Base-by-base conservation (phyloP, 2,888 invertebrate species). In the Erebia aethiops region DNA sequence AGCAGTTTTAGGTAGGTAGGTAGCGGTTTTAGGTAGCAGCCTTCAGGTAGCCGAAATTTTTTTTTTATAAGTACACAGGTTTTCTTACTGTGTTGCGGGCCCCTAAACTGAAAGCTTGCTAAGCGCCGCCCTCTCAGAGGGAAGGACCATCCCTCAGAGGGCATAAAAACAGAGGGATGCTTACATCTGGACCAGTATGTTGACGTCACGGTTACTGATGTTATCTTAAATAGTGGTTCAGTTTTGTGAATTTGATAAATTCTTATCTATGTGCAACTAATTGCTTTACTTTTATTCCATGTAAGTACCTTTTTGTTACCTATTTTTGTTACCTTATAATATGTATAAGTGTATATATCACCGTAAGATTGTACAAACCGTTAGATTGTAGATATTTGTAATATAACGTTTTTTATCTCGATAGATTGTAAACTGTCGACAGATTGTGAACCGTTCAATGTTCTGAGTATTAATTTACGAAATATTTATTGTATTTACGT, bases 151-250 rank as follows among this genome's bases (percentile, higher is more conserved):
- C 88, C 89, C 82, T 80, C 81, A 73, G 78, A 79, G 78, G 78
- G 76, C 78, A 83, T 89, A 89, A 85, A 91, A 87, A 78, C 79
- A 56, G 83, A 87, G 91, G 88, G 90, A 91, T 87, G 88, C 88
- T 91, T 87, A 63, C 75, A 75, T 82, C 80, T 76, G 73, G 72
- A 79, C 78, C 83, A 89, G 74, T 77, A 56, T 58, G 57, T 58
- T 68, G 35, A 54, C 58, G 58, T 60, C 46, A 46, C 51, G 58
- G 70, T 65, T 56, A 43, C 54, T 21, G 66, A 66, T 56, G 63
- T 67, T 66, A 56, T 56, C 66, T 46, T 56, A 56, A 66, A 14
- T 41, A 21, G 56, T 56, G 46, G 66, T 57, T 56, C 66, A 66
- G 66, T 66, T 43, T 43, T 66, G 41, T 54, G 52, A 26, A 10